These are phyloP conservation scores for Geodia barretti DNA, from an alignment of 37 sponge, comb jelly and placozoan genomes.

Conservation along the genomic window DNA sequence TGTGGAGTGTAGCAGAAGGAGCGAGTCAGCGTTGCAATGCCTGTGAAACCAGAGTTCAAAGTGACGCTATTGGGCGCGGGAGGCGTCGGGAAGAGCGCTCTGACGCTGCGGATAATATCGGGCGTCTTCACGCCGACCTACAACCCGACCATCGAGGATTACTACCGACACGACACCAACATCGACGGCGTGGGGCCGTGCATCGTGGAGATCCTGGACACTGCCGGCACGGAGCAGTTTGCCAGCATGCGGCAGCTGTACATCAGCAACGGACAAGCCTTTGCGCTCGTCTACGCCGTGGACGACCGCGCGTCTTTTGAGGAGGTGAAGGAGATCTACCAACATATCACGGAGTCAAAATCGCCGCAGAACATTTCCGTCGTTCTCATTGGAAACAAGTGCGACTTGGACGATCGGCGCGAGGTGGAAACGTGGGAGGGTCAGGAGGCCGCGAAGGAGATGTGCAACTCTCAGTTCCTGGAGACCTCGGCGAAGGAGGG, in stretches of 20 bases:
- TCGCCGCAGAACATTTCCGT: conserved; percentile 46
- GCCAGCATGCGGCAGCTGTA: conserved; percentile 86
- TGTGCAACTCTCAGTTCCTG: conserved; percentile 67
- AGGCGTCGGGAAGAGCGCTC: conserved; percentile 89
- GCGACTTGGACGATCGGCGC: conserved; percentile 61
- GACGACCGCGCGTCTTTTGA: conserved; percentile 73
- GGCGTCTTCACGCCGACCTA: conserved; percentile 86
- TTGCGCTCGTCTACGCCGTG: conserved; percentile 81
- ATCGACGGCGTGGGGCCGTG: conserved; percentile 77
- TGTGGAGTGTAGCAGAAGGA: not conserved
- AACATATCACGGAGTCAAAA: conserved; percentile 47
- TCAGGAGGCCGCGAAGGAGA: conserved; percentile 52
- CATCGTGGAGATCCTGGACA: conserved; percentile 85
- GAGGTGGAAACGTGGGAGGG: conserved; percentile 65
- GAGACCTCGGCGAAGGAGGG: conserved; percentile 87
- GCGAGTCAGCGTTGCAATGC: conserved; percentile 23
- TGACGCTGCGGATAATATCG: conserved; percentile 82
- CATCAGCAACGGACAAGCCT: conserved; percentile 70
- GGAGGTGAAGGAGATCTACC: conserved; percentile 68
- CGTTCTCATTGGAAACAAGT: conserved; percentile 78
- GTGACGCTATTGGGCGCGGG: conserved; percentile 82
- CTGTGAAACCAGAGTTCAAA: conserved; percentile 81
- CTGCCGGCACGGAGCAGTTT: conserved; percentile 87
- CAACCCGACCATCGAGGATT: conserved; percentile 88
- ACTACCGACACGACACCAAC: conserved; percentile 83